Percentiles rank a stretch among this genome's conserved stretches.
Evolutionary conservation across 2,888 invertebrate species (phyloP).

Genomic region (Apodemia mormo): DNA sequence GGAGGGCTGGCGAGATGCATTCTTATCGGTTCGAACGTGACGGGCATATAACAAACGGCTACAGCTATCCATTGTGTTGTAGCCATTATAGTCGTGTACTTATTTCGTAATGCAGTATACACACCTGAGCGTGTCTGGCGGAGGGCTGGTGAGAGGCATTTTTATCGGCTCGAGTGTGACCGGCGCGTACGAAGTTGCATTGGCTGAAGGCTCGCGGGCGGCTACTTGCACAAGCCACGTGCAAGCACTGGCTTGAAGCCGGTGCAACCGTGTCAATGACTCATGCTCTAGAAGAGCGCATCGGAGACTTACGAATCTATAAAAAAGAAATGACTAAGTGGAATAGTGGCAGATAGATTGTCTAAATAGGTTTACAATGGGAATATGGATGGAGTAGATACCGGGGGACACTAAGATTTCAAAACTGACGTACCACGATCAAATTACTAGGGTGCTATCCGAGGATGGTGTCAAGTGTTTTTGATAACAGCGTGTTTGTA

Average conservation of each 20-base stretch:
- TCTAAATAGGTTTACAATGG: no score
- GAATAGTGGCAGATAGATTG: not conserved
- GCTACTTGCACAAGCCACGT: constrained; percentile 94
- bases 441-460: no score
- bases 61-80: no score
- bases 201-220: constrained; percentile 58
- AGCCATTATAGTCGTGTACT: no score
- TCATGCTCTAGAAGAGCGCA: constrained; percentile 89
- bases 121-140: constrained; percentile 86
- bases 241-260: constrained; percentile 90
- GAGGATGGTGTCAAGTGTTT: no score
- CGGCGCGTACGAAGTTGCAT: constrained; percentile 70
- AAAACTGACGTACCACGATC: no score
- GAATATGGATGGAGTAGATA: no score
- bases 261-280: constrained; percentile 85
- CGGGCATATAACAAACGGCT: constrained; percentile 71
- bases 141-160: constrained; percentile 84
- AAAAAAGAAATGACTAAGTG: not conserved
- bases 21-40: constrained; percentile 71
- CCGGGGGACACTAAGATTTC: no score
- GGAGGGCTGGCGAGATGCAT: constrained; percentile 85
- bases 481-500: no score
- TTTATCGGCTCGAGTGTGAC: constrained; percentile 72
- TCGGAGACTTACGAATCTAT: constrained; percentile 86
- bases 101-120: not conserved